Conservation (phyloP, 2,888 invertebrate genomes). For the Orthosia cruda region DNA sequence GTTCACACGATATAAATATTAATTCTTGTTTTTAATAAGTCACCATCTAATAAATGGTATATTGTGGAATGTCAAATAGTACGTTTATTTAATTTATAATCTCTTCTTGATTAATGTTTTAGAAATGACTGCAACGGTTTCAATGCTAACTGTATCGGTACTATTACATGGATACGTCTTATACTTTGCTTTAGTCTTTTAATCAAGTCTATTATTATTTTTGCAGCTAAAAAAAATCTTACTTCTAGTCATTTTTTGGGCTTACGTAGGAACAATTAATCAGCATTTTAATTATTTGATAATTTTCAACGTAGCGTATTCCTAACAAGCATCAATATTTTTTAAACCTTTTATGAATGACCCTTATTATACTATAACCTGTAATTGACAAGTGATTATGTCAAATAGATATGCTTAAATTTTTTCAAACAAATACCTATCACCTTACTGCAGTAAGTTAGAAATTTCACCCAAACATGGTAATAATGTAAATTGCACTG, state of each 20-base stretch:
- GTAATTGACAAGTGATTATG: neutral
- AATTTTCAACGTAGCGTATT: neutral
- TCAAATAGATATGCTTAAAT: neutral
- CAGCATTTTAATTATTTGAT: neutral
- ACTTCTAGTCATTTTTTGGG: too few relatives aligned
- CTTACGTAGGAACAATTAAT: neutral
- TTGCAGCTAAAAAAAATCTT: neutral
- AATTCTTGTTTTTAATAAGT: slow-evolving; percentile 34
- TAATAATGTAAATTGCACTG: too few relatives aligned
- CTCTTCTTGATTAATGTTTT: slow-evolving; percentile 32
- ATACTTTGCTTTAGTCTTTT: neutral
- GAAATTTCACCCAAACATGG: too few relatives aligned
- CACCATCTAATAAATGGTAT: slow-evolving; percentile 27
- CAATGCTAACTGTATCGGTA: slow-evolving; percentile 16
- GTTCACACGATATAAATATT: slow-evolving; percentile 40
- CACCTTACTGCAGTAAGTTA: neutral
- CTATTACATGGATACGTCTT: neutral
- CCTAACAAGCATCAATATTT: neutral
- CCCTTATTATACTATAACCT: too few relatives aligned
- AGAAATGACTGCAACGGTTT: slow-evolving; percentile 12
- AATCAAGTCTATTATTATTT: neutral
- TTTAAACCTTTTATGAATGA: neutral
- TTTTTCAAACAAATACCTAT: neutral
- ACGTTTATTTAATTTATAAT: slow-evolving; percentile 23
- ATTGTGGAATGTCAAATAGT: slow-evolving; percentile 28